These are phyloP conservation scores for Drosophila bipectinata DNA, from an alignment of 1,140 invertebrate species.

Conservation along the genomic window DNA sequence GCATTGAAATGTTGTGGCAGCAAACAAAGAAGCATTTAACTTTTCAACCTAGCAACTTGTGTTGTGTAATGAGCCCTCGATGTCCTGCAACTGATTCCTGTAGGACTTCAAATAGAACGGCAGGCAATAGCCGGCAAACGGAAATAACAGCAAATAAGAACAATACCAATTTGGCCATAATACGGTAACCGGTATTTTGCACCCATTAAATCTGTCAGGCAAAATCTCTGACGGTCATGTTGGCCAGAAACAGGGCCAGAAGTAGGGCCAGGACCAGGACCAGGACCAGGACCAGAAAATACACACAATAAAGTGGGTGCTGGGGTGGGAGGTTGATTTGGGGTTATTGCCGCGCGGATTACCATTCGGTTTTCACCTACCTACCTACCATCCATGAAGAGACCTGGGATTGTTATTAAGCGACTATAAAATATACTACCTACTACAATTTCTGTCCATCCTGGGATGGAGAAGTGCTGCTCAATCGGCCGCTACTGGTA, in stretches of 20 bases:
- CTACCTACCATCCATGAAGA: neutral
- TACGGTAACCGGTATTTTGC: slow-evolving; percentile 59
- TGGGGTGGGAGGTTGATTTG: neutral
- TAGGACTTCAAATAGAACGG: neutral
- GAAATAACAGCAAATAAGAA: slow-evolving; percentile 12
- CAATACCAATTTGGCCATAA: slow-evolving; percentile 50
- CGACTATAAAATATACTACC: slow-evolving; percentile 25
- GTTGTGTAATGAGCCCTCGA: neutral
- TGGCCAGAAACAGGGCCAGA: neutral
- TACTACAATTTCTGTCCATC: neutral
- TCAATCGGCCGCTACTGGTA: slow-evolving; percentile 54
- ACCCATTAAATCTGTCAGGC: slow-evolving; percentile 70
- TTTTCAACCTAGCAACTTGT: neutral
- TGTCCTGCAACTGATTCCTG: slow-evolving; percentile 1
- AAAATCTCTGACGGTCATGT: slow-evolving; percentile 8
- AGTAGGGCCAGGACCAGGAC: neutral
- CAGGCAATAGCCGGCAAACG: neutral
- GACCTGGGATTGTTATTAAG: slow-evolving; percentile 35
- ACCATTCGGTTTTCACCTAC: slow-evolving; percentile 9
- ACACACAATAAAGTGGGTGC: neutral
- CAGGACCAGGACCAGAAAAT: no score
- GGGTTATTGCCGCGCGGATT: slow-evolving; percentile 24
- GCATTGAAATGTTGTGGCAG: neutral
- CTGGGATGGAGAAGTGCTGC: slow-evolving; percentile 38
- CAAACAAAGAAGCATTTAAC: neutral